Percentiles rank a stretch among this genome's conserved stretches.
Evolutionary conservation across 2,797 vertebrate species (phyloP).

Genomic region (Sebastes hopkinsi): DNA sequence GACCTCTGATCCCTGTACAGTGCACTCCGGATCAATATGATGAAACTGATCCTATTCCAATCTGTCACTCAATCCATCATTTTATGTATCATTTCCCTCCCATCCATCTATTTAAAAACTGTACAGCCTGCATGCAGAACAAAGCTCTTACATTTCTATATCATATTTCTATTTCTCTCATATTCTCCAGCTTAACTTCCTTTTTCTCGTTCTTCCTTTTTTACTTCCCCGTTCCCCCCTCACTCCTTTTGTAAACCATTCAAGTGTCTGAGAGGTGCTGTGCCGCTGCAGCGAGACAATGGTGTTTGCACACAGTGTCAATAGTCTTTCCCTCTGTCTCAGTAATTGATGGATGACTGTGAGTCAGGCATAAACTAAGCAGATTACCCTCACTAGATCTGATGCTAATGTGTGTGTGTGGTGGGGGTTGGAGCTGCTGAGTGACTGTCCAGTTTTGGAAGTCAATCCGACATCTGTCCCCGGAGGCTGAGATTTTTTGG

Average conservation of each 20-base stretch:
- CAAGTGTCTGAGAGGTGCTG: constrained; percentile 9
- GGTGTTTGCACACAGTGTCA: constrained; percentile 74
- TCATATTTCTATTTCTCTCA: background rate
- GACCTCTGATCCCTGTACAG: constrained; percentile 68
- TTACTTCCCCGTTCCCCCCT: background rate
- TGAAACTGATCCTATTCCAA: constrained; percentile 59
- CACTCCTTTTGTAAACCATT: constrained; percentile 10
- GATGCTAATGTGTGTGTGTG: constrained; percentile 41
- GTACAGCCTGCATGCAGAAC: constrained; percentile 3
- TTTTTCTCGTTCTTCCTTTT: background rate
- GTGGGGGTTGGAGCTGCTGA: constrained; percentile 33
- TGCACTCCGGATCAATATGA: constrained; percentile 61
- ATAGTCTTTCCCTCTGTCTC: constrained; percentile 64
- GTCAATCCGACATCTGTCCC: constrained; percentile 65
- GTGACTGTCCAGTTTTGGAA: constrained; percentile 70
- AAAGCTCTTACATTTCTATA: background rate
- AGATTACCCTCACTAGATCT: constrained; percentile 71
- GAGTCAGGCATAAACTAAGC: constrained; percentile 75
- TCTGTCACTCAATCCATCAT: constrained; percentile 63
- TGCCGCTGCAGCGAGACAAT: constrained; percentile 48
- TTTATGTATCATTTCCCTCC: constrained; percentile 50
- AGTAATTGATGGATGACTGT: constrained; percentile 80
- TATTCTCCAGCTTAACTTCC: background rate
- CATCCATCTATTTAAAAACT: constrained; percentile 59
- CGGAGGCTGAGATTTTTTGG: constrained; percentile 43